These are phyloP conservation scores for Drosophila repletoides DNA, from an alignment of 1,140 invertebrate genomes.

Conservation along the genomic window DNA sequence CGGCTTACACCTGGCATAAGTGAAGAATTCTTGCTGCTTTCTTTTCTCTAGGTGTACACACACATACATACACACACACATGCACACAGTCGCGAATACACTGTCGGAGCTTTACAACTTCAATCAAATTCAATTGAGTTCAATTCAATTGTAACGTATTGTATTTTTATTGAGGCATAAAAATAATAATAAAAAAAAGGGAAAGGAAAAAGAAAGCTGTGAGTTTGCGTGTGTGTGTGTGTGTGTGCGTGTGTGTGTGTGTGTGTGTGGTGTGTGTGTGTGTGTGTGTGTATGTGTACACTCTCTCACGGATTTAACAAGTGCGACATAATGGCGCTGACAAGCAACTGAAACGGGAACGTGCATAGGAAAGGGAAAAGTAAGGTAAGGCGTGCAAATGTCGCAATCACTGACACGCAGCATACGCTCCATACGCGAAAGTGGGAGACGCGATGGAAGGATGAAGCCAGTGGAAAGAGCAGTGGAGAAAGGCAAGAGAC, in stretches of 20 bases:
- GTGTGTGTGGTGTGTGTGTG: too few relatives aligned
- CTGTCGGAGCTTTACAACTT: constrained; percentile 78
- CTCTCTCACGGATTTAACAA: constrained; percentile 65
- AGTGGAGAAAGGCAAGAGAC: neutral
- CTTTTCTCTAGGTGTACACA: too few relatives aligned
- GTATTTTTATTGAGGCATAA: constrained; percentile 81
- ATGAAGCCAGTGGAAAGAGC: neutral
- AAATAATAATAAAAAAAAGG: constrained; percentile 61
- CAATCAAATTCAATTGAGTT: constrained; percentile 81
- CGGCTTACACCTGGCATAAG: too few relatives aligned
- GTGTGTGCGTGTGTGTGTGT: constrained; percentile 25
- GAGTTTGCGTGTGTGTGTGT: neutral
- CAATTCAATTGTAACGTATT: constrained; percentile 81
- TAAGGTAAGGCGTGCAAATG: constrained; percentile 35
- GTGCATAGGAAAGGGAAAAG: neutral
- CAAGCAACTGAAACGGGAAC: constrained; percentile 39
- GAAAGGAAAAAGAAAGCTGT: constrained; percentile 26
- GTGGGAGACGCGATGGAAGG: constrained; percentile 1
- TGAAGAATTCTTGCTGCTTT: too few relatives aligned
- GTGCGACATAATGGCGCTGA: constrained; percentile 77
- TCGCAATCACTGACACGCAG: constrained; percentile 75
- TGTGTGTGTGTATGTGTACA: too few relatives aligned
- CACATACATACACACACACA: constrained; percentile 1
- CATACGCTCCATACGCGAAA: constrained; percentile 42
- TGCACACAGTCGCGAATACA: constrained; percentile 19